Evolutionary conservation across 2,888 invertebrate species (phyloP).

Genomic region (Lucinisca nassula): DNA sequence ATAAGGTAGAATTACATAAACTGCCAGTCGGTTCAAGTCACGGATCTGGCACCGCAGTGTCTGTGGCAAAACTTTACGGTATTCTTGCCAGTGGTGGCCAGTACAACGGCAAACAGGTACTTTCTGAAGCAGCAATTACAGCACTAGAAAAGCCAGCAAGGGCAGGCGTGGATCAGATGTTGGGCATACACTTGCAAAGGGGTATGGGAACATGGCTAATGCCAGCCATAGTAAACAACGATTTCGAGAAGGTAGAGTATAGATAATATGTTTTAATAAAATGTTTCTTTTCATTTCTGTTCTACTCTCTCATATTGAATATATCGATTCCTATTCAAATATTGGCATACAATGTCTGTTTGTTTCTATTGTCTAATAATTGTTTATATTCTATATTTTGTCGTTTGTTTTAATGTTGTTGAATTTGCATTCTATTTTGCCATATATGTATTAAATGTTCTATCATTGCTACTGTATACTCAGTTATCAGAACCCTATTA

Average conservation of each 20-base stretch:
- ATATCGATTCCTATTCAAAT: too few relatives aligned
- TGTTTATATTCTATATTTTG: too few relatives aligned
- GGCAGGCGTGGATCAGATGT: conserved; percentile 52
- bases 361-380: too few relatives aligned
- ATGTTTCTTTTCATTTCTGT: too few relatives aligned
- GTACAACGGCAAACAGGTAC: conserved; percentile 63
- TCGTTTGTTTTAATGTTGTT: too few relatives aligned
- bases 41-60: conserved; percentile 77
- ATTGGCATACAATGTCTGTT: too few relatives aligned
- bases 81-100: conserved; percentile 80
- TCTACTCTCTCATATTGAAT: too few relatives aligned
- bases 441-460: too few relatives aligned
- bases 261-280: too few relatives aligned
- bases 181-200: neutral
- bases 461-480: too few relatives aligned
- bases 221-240: neutral
- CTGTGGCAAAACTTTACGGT: conserved; percentile 77
- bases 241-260: neutral
- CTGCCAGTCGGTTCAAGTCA: conserved; percentile 78
- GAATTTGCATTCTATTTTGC: too few relatives aligned
- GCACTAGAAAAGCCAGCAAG: conserved; percentile 75
- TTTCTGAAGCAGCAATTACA: conserved; percentile 70
- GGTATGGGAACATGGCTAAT: neutral
- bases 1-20: conserved; percentile 79
- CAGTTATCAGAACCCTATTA: too few relatives aligned